Evolutionary conservation across 1,140 invertebrate genomes (phyloP).

Genomic region (Atopsyche davidsoni): DNA sequence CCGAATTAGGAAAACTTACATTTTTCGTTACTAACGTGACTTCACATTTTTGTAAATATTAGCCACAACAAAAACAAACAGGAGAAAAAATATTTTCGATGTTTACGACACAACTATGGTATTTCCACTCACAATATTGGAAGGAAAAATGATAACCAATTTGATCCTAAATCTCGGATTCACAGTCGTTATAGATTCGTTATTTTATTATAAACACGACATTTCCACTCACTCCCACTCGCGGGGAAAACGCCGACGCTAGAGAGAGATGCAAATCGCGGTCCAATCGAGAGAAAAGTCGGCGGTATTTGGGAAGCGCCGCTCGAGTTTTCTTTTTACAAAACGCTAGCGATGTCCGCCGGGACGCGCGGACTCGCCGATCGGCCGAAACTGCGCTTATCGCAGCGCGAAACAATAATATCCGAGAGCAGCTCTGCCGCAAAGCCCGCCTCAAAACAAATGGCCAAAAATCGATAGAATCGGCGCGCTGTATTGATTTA

Average conservation of each 20-base stretch:
- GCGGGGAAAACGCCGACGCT: background rate
- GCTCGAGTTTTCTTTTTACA: background rate
- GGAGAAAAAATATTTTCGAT: no score
- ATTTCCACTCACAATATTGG: no score
- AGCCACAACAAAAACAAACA: no score
- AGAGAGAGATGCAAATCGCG: no score
- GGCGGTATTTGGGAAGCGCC: background rate
- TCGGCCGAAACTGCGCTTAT: background rate
- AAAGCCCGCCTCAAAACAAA: background rate
- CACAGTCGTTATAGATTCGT: background rate
- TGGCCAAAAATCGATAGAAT: constrained; percentile 26
- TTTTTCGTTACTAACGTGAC: no score
- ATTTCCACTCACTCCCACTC: background rate
- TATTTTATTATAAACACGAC: background rate
- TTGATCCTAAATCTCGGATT: no score
- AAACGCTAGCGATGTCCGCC: background rate
- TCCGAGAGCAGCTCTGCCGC: constrained; percentile 1
- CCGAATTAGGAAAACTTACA: no score
- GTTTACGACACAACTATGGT: no score
- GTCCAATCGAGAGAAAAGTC: background rate
- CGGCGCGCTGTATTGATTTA: constrained; percentile 28
- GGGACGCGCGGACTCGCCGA: background rate
- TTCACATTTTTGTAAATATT: no score
- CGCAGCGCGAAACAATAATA: no score
- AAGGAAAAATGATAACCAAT: no score